Percentiles rank a stretch among this genome's conserved stretches.
These are phyloP conservation scores for Pangasius djambal DNA, from an alignment of 2,797 vertebrate genomes.

Conservation along the genomic window DNA sequence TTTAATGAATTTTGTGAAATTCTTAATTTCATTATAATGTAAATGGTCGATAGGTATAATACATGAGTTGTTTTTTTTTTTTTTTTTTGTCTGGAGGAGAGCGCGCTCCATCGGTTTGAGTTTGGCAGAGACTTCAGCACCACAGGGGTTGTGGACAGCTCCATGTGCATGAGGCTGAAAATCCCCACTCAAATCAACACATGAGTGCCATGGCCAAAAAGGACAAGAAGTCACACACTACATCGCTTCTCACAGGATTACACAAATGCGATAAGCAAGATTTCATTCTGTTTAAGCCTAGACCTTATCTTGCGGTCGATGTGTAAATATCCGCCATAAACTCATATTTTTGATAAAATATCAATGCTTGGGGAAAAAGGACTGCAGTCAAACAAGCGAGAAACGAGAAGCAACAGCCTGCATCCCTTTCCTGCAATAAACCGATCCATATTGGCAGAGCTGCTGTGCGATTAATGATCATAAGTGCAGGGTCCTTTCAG, in stretches of 20 bases:
- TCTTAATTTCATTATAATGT: background rate
- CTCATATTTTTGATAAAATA: background rate
- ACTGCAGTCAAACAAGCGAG: background rate
- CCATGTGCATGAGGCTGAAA: conserved; percentile 16
- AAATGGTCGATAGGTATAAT: background rate
- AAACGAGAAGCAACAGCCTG: conserved; percentile 42
- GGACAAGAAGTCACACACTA: background rate
- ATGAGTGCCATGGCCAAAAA: background rate
- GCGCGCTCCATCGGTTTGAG: background rate
- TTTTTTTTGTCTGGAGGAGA: background rate
- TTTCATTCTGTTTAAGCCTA: conserved; percentile 9
- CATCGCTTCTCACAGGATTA: conserved; percentile 18
- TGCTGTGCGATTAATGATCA: background rate
- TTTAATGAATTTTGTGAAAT: background rate
- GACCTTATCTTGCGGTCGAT: background rate
- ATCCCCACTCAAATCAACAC: conserved; percentile 7
- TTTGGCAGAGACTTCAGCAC: conserved; percentile 47
- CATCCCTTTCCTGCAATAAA: conserved; percentile 26
- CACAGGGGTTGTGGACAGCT: conserved; percentile 37
- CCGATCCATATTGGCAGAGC: conserved; percentile 12
- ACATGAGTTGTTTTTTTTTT: too few species aligned
- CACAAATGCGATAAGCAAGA: conserved; percentile 6
- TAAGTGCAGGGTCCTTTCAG: background rate
- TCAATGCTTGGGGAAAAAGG: background rate
- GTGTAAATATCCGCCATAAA: conserved; percentile 6